Base-by-base conservation (phyloP, 2,888 invertebrate genomes). In the Ennomos quercinarius region DNA sequence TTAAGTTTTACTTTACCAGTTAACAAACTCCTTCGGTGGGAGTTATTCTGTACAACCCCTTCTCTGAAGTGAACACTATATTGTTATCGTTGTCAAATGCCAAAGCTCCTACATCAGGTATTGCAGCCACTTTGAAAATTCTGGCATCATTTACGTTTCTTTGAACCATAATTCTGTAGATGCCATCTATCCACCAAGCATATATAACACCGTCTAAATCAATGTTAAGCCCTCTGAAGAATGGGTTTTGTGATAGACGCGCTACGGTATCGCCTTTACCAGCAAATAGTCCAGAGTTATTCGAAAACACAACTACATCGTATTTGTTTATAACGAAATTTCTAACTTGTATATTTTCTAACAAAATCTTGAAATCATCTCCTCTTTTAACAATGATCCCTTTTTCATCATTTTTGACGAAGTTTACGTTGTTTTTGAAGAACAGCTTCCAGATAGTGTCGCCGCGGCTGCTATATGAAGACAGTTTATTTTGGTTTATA, bases 121-220 rank as follows among this genome's bases (percentile, higher is more conserved):
- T 58, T 39, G 79, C 65, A 10, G 82, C 83, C 0, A 89, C 69
- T 66, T 77, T 84, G 0, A 72, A 76, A 17, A 92, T 40, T 10
- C 50, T 77, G 0, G 89, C 85, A 13, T 83, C 71, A 9, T 65
- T 17, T 8, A 90, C 63, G 53, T 78, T 75, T 13, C 74, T 76
- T 0, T 78, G 75, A 39, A 89, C 70, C 44, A 75, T 47, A 1
- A 92, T 75, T 70, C 79, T 86, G 53, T 90, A 92, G 5, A 92
- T 77, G 0, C 85, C 87, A 55, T 91, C 89, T 1, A 91, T 53
- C 90, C 91, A 91, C 91, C 91, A 91, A 4, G 84, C 77, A 36
- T 87, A 90, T 0, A 91, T 78, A 0, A 63, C 70, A 0, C 82
- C 87, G 35, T 88, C 80, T 35, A 83, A 72, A 74, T 91, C 90